Evolutionary conservation across 2,113 vertebrate genomes (phyloP).

Genomic region (Ictidomys tridecemlineatus): DNA sequence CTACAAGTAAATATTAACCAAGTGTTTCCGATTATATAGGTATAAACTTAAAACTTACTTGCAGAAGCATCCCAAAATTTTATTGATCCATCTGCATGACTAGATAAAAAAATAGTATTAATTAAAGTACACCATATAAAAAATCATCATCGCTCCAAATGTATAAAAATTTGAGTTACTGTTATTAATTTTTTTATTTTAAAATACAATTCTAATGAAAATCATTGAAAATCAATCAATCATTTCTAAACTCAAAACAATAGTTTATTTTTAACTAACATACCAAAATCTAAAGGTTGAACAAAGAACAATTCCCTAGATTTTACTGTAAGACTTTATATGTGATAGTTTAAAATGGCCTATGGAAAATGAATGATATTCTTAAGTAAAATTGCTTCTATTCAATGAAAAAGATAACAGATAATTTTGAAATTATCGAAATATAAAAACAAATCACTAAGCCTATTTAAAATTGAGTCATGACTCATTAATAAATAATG

Average conservation of each 20-base stretch:
- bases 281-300: conserved; percentile 17
- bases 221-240: not conserved
- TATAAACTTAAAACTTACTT: conserved; percentile 91
- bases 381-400: not conserved
- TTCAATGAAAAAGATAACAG: conserved; percentile 25
- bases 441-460: conserved; percentile 53
- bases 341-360: not conserved
- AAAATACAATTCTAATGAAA: conserved; percentile 59
- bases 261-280: conserved; percentile 29
- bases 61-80: conserved; percentile 97
- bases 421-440: conserved; percentile 42
- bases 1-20: conserved; percentile 21
- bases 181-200: not conserved
- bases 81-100: conserved; percentile 97
- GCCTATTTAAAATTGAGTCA: not conserved
- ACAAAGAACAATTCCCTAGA: conserved; percentile 28
- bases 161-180: conserved; percentile 34
- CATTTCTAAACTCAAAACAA: conserved; percentile 18
- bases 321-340: conserved; percentile 8
- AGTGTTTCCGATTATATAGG: conserved; percentile 66
- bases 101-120: conserved; percentile 86
- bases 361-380: not conserved
- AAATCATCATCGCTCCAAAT: conserved; percentile 63
- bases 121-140: conserved; percentile 81
- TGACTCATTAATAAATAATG: conserved; percentile 41